Base-by-base conservation (phyloP, 2,888 invertebrate species). In the Plebejus melissa region DNA sequence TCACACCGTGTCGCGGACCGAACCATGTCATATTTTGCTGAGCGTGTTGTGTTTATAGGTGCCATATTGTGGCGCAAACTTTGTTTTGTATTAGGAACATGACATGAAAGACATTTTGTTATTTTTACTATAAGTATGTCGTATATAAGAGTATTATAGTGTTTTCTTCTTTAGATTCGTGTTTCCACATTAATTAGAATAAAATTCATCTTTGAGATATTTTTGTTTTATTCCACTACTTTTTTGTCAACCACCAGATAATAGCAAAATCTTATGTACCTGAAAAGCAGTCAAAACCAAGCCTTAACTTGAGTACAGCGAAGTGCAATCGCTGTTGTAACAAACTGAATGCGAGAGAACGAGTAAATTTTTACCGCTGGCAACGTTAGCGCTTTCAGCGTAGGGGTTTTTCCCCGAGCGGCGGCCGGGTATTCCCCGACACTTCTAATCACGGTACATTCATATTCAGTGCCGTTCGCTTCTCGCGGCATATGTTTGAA, bases 131-230 rank as follows among this genome's bases (percentile, higher is more conserved):
- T 92, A 92, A 90, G 89, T 90, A 92, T 91, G 90, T 89, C 90
- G 85, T 93, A 91, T 88, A 88, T 93, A 93, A 91, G 92, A 87
- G 85, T 92, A 92, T 89, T 87, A 87, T 93, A 93, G 91, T 83
- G 90, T 93, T 93, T 91, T 88, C 93, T 93, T 93, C 93, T 92
- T 90, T 93, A 93, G 93, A 91, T 90, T 89, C 93, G 90, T 93
- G 92, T 93, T 93, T 93, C 93, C 93, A 93, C 90, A 88, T 92
- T 91, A 92, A 93, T 90, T 93, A 93, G 93, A 93, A 90, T 93
- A 90, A 88, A 92, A 89, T 88, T 91, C 91, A 91, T 93, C 90
- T 92, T 91, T 90, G 89, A 91, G 82, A 76, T 81, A 72, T 76
- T 80, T 77, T 85, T 81, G 87, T 91, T 88, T 91, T 84, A 88